phyloP scores from a whole-genome alignment of 2,113 vertebrate genomes.

The Melanerpes aurifrons region DNA sequence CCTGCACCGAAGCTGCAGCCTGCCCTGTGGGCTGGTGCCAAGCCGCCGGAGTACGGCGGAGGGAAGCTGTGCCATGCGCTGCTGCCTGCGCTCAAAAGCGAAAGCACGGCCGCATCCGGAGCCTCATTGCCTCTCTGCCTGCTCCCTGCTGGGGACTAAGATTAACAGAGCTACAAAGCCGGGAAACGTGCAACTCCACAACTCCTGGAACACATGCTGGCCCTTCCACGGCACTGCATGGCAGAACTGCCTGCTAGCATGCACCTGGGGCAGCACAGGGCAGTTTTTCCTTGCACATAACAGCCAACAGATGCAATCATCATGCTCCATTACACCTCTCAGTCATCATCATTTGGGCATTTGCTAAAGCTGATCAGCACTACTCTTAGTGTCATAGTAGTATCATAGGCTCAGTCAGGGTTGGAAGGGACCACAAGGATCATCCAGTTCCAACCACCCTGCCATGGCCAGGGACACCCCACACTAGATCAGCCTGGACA shows the following conservation, averaged over 20 bases:
- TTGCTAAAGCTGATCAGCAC: neutral
- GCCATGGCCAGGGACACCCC: too few species aligned
- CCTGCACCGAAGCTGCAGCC: neutral
- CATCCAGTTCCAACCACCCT: too few species aligned
- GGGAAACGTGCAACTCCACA: neutral
- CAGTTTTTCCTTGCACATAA: accelerated
- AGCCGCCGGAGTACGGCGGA: accelerated
- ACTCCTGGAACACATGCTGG: accelerated
- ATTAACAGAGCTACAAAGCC: neutral
- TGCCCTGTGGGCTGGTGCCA: neutral
- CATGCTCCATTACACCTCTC: neutral
- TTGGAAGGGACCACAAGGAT: too few species aligned
- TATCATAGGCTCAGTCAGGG: too few species aligned
- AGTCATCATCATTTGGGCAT: neutral
- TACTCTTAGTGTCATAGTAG: too few species aligned
- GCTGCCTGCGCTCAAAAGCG: neutral
- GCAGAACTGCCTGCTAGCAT: accelerated
- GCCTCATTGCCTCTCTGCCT: neutral
- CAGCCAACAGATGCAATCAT: neutral
- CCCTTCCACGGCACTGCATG: neutral
- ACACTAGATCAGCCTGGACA: too few species aligned
- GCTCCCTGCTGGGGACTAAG: neutral
- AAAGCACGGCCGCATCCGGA: neutral
- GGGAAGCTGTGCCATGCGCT: neutral
- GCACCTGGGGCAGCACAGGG: accelerated